A percentile compares a stretch with the other conserved stretches of the same genome.
These are phyloP conservation scores for Megathymus violae DNA, from an alignment of 1,140 invertebrate genomes.

Conservation along the genomic window DNA sequence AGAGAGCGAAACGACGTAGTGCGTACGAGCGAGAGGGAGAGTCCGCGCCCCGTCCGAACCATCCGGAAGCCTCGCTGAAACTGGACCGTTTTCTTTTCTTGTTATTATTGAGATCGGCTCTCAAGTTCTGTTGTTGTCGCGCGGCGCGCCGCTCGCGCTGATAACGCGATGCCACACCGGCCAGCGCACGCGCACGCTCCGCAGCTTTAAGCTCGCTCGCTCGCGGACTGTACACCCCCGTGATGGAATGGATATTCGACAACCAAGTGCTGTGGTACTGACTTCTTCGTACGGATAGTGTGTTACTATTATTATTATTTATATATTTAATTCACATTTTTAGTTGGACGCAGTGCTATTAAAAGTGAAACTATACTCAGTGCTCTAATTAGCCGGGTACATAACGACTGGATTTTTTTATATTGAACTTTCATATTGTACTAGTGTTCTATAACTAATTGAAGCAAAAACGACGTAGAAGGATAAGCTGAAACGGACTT, in stretches of 20 bases:
- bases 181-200: slow-evolving; percentile 71
- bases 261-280: slow-evolving; percentile 41
- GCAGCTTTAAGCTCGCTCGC: slow-evolving; percentile 71
- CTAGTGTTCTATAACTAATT: slow-evolving; percentile 24
- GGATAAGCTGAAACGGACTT: slow-evolving; percentile 29
- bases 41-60: slow-evolving; percentile 71
- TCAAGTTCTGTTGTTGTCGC: slow-evolving; percentile 82
- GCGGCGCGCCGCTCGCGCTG: slow-evolving; percentile 75
- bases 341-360: slow-evolving; percentile 52
- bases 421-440: slow-evolving; percentile 37
- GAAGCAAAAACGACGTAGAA: slow-evolving; percentile 33
- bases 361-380: slow-evolving; percentile 59
- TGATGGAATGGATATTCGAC: slow-evolving; percentile 68
- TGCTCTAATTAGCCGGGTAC: slow-evolving; percentile 37
- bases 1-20: slow-evolving; percentile 59
- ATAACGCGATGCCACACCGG: slow-evolving; percentile 78
- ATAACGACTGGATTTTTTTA: slow-evolving; percentile 45
- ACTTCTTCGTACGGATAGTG: slow-evolving; percentile 46
- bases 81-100: slow-evolving; percentile 84
- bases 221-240: slow-evolving; percentile 45
- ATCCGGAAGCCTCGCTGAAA: slow-evolving; percentile 82
- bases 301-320: slow-evolving; percentile 41
- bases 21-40: slow-evolving; percentile 58
- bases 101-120: slow-evolving; percentile 82
- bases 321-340: too few species aligned